phyloP scores from a whole-genome alignment of 2,797 vertebrate species.

The Diglossa cyanea region DNA sequence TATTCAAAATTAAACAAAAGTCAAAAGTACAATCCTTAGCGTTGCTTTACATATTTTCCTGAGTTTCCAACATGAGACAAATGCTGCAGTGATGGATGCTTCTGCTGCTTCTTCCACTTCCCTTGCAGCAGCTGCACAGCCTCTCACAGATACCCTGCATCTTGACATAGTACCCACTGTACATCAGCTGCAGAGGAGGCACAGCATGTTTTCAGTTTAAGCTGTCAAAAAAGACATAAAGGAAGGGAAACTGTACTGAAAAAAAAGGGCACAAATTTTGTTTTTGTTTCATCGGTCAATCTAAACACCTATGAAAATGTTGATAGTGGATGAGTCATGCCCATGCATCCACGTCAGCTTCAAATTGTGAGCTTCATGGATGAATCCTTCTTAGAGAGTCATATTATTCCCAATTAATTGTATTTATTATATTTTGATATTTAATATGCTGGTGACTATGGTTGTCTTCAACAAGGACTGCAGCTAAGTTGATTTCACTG shows the following conservation, averaged over 20 bases:
- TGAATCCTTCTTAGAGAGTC: not conserved
- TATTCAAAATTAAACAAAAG: not conserved
- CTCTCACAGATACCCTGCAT: not conserved
- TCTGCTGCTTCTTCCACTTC: not conserved
- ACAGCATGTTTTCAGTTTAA: conserved; percentile 27
- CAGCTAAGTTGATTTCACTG: not conserved
- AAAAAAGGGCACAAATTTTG: not conserved
- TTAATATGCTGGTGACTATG: not conserved
- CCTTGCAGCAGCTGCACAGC: not conserved
- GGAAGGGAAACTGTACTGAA: not conserved
- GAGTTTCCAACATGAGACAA: not conserved
- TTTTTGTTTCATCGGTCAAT: not conserved
- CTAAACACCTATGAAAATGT: not conserved
- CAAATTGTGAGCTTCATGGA: not conserved
- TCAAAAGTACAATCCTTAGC: not conserved
- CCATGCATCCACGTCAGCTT: not conserved
- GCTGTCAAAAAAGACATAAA: not conserved
- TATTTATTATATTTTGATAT: not conserved
- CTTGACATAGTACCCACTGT: not conserved
- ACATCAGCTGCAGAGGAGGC: not conserved
- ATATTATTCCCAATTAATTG: not conserved
- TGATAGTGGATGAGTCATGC: not conserved
- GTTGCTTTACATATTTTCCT: not conserved
- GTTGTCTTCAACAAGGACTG: not conserved
- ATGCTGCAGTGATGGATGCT: not conserved